Conservation (phyloP, 2,888 invertebrate genomes). For the Eupeodes luniger region DNA sequence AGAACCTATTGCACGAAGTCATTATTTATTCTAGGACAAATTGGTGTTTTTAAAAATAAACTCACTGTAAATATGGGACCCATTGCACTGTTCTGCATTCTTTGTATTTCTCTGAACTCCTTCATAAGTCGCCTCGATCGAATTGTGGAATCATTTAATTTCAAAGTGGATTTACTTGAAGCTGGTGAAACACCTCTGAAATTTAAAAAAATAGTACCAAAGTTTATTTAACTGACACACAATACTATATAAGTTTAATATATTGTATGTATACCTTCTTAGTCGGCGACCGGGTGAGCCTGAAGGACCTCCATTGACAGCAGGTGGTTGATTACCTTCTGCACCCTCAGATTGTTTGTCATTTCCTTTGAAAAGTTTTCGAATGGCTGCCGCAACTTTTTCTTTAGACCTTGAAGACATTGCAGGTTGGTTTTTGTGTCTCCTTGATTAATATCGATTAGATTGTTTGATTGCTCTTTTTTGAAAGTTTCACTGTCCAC, state of each 20-base stretch:
- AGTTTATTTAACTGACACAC: conserved; percentile 6
- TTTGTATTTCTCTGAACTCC: conserved; percentile 92
- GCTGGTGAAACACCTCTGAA: conserved; percentile 82
- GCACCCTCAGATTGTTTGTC: conserved; percentile 89
- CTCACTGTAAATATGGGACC: conserved; percentile 90
- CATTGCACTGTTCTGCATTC: conserved; percentile 88
- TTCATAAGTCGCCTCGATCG: conserved; percentile 93
- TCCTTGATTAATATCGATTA: conserved; percentile 47
- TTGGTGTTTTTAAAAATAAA: not conserved
- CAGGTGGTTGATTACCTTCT: conserved; percentile 78
- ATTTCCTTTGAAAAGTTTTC: conserved; percentile 90
- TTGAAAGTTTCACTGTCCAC: conserved; percentile 1
- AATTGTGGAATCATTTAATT: conserved; percentile 87
- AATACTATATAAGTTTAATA: not conserved
- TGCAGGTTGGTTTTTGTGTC: conserved; percentile 77
- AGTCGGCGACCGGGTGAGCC: conserved; percentile 87
- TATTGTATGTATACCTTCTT: conserved; percentile 72
- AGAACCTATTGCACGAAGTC: too few relatives aligned
- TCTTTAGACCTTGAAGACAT: conserved; percentile 93
- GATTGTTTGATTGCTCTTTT: not conserved
- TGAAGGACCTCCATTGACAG: conserved; percentile 84
- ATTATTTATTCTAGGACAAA: not conserved
- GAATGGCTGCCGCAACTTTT: conserved; percentile 92
- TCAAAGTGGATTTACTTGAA: conserved; percentile 84
- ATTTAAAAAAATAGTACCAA: conserved; percentile 33